Evolutionary conservation across 2,888 invertebrate genomes (phyloP).

Genomic region (Coecobrya sp.): DNA sequence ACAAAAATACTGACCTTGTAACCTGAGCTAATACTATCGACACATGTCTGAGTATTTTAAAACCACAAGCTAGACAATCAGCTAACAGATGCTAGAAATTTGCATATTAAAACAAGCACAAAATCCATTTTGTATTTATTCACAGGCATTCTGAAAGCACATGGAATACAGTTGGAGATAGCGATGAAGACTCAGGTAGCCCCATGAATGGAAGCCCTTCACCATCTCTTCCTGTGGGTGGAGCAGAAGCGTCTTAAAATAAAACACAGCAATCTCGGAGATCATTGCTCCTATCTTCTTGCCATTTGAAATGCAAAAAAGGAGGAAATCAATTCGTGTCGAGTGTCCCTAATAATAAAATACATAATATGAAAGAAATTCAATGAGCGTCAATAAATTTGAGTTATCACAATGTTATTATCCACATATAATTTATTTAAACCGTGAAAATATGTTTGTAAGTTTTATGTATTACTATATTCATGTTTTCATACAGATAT

Average conservation of each 20-base stretch:
- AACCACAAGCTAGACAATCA: no score
- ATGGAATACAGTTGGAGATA: slow-evolving; percentile 66
- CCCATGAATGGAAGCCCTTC: slow-evolving; percentile 60
- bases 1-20: no score
- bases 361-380: neutral
- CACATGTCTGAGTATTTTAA: no score
- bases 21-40: no score
- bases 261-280: slow-evolving; percentile 28
- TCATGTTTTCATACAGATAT: neutral
- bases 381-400: neutral
- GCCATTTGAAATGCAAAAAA: neutral
- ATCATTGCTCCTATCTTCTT: neutral
- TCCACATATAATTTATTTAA: neutral
- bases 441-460: neutral
- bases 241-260: slow-evolving; percentile 63
- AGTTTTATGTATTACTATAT: neutral
- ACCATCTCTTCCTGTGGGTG: slow-evolving; percentile 59
- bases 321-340: neutral
- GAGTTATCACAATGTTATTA: neutral
- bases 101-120: neutral
- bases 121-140: neutral
- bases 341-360: neutral
- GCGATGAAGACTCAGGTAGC: slow-evolving; percentile 78
- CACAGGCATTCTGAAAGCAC: slow-evolving; percentile 59
- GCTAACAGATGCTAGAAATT: no score